Percentiles rank a stretch among this genome's conserved stretches.
Conservation (phyloP, 92 coral and sea anemone genomes). For the Umimayanthus kanabou region DNA sequence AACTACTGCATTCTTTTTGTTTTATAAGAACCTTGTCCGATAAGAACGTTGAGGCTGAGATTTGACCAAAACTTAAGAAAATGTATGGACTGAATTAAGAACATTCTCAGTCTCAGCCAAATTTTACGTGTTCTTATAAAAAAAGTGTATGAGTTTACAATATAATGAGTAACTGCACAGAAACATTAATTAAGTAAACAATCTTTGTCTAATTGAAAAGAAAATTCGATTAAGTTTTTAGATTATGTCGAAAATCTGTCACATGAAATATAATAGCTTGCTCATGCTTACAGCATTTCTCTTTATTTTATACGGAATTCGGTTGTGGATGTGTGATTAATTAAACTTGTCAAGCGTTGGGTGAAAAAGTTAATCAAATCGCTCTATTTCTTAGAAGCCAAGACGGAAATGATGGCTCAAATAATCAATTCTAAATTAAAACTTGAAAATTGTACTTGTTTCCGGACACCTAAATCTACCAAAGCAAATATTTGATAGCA, state of each 20-base stretch:
- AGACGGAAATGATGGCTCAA: background rate
- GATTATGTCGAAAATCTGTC: constrained; percentile 17
- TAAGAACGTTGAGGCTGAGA: too few relatives aligned
- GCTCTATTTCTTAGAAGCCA: background rate
- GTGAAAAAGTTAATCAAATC: background rate
- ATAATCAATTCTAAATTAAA: constrained; percentile 22
- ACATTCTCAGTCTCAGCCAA: too few relatives aligned
- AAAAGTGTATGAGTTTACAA: background rate
- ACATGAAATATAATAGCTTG: background rate
- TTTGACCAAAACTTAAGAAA: too few relatives aligned
- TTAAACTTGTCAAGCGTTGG: constrained; percentile 17
- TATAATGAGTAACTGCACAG: background rate
- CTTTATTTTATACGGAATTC: background rate
- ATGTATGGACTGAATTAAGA: too few relatives aligned
- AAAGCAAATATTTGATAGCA: constrained; percentile 28
- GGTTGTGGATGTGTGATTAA: background rate
- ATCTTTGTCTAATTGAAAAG: constrained; percentile 13
- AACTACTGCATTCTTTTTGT: too few relatives aligned
- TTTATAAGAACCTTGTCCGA: too few relatives aligned
- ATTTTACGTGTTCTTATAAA: too few relatives aligned
- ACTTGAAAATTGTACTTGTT: constrained; percentile 7
- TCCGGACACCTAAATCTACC: constrained; percentile 31
- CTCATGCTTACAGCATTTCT: background rate
- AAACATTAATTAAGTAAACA: constrained; percentile 1
- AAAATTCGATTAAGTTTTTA: background rate